Percentiles rank a stretch among this genome's conserved stretches.
Conservation (phyloP, 2,797 vertebrate species). For the Gadopsis bispinosus region DNA sequence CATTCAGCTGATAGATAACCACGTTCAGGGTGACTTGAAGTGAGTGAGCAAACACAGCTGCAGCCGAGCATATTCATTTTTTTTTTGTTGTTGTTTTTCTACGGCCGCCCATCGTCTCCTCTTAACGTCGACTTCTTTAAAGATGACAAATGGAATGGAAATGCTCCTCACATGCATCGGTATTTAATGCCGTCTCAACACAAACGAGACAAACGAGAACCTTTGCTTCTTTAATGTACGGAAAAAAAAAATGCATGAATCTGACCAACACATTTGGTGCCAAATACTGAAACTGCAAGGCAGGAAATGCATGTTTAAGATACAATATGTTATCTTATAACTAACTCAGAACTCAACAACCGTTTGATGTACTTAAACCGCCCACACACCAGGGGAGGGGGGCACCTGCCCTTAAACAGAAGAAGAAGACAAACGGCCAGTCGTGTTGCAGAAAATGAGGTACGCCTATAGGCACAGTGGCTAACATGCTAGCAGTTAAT, state of each 20-base stretch:
- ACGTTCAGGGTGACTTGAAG: slow-evolving; percentile 6
- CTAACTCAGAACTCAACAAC: no score
- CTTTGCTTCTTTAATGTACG: neutral
- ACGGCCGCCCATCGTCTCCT: neutral
- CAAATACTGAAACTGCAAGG: neutral
- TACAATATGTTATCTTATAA: no score
- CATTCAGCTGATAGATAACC: slow-evolving; percentile 10
- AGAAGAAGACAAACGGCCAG: no score
- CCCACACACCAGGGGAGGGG: no score
- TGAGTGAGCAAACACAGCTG: neutral
- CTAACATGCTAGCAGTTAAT: no score
- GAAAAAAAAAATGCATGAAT: neutral
- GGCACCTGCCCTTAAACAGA: no score
- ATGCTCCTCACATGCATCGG: neutral
- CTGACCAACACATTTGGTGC: neutral
- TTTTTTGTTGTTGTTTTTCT: neutral
- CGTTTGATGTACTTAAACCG: no score
- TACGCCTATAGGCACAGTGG: no score
- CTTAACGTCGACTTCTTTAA: neutral
- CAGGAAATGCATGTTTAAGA: neutral
- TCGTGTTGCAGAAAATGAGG: no score
- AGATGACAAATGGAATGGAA: neutral
- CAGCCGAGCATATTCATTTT: neutral
- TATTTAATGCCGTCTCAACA: neutral
- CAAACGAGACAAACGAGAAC: neutral